Evolutionary conservation across 1,140 invertebrate species (phyloP).

Genomic region (Vanessa atalanta): DNA sequence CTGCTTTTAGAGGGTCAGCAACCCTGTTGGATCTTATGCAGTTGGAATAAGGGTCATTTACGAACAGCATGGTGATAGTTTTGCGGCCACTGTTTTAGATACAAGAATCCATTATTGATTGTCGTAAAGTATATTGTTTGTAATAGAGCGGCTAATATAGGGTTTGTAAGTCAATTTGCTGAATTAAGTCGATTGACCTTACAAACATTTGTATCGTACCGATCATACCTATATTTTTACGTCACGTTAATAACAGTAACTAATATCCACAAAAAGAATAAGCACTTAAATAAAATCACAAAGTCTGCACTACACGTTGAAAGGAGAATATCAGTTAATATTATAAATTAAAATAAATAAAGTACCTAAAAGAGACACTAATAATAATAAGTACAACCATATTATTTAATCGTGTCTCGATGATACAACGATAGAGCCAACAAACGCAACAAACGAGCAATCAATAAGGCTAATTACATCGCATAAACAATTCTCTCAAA

Average conservation of each 20-base stretch:
- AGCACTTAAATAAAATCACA: too few relatives aligned
- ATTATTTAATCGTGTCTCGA: background rate
- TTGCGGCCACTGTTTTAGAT: conserved; percentile 36
- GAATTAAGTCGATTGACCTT: background rate
- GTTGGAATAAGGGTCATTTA: conserved; percentile 18
- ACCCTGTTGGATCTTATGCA: conserved; percentile 23
- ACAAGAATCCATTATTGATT: conserved; percentile 41
- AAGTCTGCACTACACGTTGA: too few relatives aligned
- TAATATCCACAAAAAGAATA: too few relatives aligned
- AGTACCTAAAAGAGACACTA: background rate
- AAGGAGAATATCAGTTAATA: too few relatives aligned
- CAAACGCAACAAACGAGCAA: conserved; percentile 27
- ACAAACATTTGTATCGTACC: background rate
- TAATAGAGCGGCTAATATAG: background rate
- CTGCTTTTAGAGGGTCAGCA: conserved; percentile 30
- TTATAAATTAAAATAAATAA: too few relatives aligned
- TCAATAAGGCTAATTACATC: conserved; percentile 43
- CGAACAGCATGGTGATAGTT: conserved; percentile 11
- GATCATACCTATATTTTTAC: too few relatives aligned
- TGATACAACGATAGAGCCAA: conserved; percentile 7
- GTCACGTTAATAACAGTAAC: too few relatives aligned
- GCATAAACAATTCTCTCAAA: conserved; percentile 42
- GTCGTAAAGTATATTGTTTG: conserved; percentile 37
- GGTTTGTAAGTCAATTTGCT: conserved; percentile 4
- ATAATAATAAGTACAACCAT: background rate